A percentile compares a stretch with the other conserved stretches of the same genome.
phyloP scores from a whole-genome alignment of 2,888 invertebrate genomes.

The Cancer borealis region DNA sequence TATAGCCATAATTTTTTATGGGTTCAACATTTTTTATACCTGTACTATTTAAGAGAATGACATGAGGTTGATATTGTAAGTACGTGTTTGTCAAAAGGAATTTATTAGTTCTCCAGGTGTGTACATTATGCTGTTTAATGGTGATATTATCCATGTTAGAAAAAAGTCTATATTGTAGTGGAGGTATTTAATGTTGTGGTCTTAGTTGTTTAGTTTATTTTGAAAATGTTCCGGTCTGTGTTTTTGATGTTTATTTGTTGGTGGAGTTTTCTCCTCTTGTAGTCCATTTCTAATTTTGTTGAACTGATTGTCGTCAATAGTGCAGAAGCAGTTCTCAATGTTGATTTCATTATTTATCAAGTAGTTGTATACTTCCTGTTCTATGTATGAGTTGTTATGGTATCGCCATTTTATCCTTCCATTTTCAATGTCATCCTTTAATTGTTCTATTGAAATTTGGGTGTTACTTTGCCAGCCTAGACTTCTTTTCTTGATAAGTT shows the following conservation, averaged over 20 bases:
- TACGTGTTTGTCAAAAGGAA: neutral
- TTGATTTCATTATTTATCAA: neutral
- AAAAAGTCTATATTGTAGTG: too few relatives aligned
- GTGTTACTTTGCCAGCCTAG: neutral
- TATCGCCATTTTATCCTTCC: too few relatives aligned
- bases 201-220: neutral
- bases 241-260: neutral
- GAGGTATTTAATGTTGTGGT: too few relatives aligned
- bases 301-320: neutral
- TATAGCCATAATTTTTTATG: neutral
- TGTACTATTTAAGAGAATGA: neutral
- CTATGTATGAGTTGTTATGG: neutral
- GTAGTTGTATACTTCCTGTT: neutral
- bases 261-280: neutral
- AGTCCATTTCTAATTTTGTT: neutral
- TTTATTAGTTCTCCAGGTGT: neutral
- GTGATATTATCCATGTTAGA: neutral
- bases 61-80: neutral
- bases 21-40: neutral
- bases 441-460: too few relatives aligned
- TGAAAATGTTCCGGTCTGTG: neutral
- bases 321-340: neutral
- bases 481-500: neutral
- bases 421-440: too few relatives aligned
- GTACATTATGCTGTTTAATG: neutral